Evolutionary conservation across 2,797 vertebrate species (phyloP), one percentile per base, ranked within the genome.

Genomic region (Hippopotamyrus pictus): DNA sequence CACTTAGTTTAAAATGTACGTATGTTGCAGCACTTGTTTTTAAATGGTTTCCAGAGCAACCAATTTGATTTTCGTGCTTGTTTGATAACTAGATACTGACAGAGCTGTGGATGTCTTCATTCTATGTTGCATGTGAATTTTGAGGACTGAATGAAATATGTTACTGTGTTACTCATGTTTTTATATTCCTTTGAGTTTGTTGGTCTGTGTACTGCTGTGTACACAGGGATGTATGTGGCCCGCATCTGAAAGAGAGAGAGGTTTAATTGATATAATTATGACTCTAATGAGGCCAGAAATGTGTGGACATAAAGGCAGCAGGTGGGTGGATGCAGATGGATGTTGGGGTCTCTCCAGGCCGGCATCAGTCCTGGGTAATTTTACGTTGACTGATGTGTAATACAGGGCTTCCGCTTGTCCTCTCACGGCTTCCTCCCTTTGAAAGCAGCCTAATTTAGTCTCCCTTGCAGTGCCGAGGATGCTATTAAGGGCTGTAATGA

Each of bases 371-470:
- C 25, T 54, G 89, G 84, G 46, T 65, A 89, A 89, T 89, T 89
- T 73, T 51, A 86, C 57, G 65, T 73, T 89, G 89, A 48, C 59
- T 41, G 57, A 57, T 89, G 83, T 54, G 29, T 86, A 87, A 87
- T 44, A 37, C 62, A 50, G 54, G 46, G 54, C 59, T 89, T 59
- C 83, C 59, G 44, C 19, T 48, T 51, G 57, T 51, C 73, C 65
- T 82, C 69, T 88, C 33, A 54, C 8, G 51, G 73, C 65, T 79
- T 41, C 62, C 33, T 82, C 73, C 88, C 83, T 41, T 29, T 59
- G 89, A 89, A 76, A 54, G 84, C 46, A 76, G 59, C 89, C 89
- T 87, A 14, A 41, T 86, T 89, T 87, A 22, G 83, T n/a, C 17
- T 54, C 33, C 62, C 48, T 54, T 22, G 54, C 83, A 51, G 59